Conservation (phyloP, 35 echinoderm and acorn worm species). For the Heliocidaris erythrogramma region DNA sequence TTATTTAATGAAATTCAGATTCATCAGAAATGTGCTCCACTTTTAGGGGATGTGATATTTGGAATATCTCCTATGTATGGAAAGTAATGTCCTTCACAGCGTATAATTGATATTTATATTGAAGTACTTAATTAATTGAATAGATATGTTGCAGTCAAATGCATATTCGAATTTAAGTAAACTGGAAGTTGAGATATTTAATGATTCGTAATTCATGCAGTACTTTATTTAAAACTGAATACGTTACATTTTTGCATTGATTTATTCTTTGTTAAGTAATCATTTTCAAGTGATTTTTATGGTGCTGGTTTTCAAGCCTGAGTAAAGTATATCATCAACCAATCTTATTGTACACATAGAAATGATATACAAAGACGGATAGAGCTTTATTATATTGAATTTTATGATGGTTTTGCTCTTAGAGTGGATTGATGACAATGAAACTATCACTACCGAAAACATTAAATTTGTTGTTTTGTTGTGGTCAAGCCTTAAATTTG, state of each 20-base stretch:
- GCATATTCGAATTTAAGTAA: no score
- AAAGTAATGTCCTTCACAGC: no score
- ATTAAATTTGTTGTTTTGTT: neutral
- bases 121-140: no score
- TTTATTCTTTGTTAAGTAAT: neutral
- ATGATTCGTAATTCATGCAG: neutral
- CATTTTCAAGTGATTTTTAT: neutral
- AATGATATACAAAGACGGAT: neutral
- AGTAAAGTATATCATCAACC: neutral
- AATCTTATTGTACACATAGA: neutral
- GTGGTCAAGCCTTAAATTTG: neutral
- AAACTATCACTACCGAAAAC: neutral
- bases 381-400: neutral
- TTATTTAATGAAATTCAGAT: no score
- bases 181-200: no score
- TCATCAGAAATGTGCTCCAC: no score
- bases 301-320: neutral
- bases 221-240: neutral
- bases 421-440: neutral
- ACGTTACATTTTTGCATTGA: neutral
- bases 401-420: neutral
- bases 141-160: no score
- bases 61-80: no score
- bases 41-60: no score
- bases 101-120: no score